phyloP scores from a whole-genome alignment of 2,888 invertebrate species.

The Sympetrum striolatum region DNA sequence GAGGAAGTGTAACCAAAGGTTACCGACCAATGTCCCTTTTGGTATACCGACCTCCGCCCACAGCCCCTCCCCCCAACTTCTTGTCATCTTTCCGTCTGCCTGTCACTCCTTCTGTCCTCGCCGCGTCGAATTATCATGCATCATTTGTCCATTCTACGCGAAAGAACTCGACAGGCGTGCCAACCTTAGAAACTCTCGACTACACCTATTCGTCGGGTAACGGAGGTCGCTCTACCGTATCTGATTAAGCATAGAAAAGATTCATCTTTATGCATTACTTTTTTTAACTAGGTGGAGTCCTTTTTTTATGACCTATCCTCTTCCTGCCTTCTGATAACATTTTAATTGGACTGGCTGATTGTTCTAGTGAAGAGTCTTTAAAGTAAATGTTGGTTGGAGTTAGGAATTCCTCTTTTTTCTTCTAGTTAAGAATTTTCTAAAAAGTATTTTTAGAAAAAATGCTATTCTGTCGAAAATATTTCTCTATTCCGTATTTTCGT shows the following conservation, averaged over 20 bases:
- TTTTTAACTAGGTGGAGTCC: background rate
- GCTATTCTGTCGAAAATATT: no score
- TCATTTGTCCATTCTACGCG: slow-evolving; percentile 25
- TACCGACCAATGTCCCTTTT: background rate
- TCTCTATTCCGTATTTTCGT: no score
- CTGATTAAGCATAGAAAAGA: background rate
- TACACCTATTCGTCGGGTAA: background rate
- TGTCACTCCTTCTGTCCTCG: background rate
- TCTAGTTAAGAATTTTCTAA: no score
- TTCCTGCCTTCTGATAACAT: background rate
- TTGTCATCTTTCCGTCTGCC: slow-evolving; percentile 24
- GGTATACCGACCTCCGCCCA: background rate
- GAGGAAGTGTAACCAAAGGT: background rate
- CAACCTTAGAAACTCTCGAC: background rate
- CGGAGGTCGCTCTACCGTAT: background rate
- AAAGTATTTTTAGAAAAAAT: no score
- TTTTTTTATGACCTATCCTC: background rate
- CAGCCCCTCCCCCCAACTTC: background rate
- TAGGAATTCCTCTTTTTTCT: no score
- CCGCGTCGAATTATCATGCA: slow-evolving; percentile 25
- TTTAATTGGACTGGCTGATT: background rate
- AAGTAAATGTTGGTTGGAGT: no score
- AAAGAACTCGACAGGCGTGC: slow-evolving; percentile 2
- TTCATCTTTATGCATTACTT: background rate
- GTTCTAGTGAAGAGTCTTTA: no score